Evolutionary conservation across 2,797 vertebrate species (phyloP).

Genomic region (Anniella stebbinsi): DNA sequence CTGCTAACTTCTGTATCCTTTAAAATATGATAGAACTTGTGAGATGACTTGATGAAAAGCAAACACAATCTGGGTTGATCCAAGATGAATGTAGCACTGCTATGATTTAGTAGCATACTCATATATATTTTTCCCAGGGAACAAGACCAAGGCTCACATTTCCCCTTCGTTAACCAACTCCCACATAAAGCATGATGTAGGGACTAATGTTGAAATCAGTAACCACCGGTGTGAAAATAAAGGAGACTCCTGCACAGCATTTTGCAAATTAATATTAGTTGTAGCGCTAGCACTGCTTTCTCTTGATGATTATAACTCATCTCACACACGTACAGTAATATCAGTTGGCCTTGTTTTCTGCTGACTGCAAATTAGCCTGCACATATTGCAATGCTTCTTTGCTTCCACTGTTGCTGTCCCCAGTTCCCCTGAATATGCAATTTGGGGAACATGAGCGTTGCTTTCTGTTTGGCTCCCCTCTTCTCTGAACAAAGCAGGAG

Average conservation of each 20-base stretch:
- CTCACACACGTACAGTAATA: neutral
- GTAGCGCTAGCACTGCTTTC: neutral
- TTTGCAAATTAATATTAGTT: conserved; percentile 16
- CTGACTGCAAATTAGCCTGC: conserved; percentile 12
- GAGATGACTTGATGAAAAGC: neutral
- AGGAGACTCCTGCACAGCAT: neutral
- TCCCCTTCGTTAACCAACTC: conserved; percentile 10
- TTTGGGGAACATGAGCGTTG: neutral
- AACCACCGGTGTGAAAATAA: conserved; percentile 8
- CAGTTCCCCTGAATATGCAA: neutral
- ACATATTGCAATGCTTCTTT: fast-evolving
- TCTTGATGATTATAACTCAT: neutral
- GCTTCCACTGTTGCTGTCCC: neutral
- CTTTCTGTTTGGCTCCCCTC: neutral
- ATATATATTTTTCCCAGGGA: neutral
- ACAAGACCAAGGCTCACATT: neutral
- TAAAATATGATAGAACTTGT: neutral
- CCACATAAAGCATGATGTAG: conserved; percentile 4
- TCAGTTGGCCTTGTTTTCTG: neutral
- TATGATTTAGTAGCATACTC: neutral
- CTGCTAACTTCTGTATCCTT: neutral
- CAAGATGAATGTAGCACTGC: neutral
- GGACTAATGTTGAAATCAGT: neutral
- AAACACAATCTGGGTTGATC: neutral
- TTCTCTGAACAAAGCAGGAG: neutral